phyloP scores from a whole-genome alignment of 2,113 vertebrate genomes.

The Jaculus jaculus region DNA sequence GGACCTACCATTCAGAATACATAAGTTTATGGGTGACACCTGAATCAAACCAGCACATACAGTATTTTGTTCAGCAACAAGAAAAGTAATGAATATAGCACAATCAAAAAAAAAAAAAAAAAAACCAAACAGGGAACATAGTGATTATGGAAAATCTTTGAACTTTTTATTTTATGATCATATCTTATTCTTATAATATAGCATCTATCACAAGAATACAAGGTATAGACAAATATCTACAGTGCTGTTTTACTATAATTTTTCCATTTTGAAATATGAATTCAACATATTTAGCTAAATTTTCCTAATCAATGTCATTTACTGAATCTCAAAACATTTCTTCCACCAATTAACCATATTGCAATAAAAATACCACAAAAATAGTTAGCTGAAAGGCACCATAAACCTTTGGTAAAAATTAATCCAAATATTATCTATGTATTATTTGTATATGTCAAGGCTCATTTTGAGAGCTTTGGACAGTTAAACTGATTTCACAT shows the following conservation, averaged over 20 bases:
- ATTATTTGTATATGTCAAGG: background rate
- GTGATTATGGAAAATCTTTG: background rate
- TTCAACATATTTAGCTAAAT: background rate
- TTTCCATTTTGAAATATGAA: slow-evolving; percentile 42
- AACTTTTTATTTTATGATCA: background rate
- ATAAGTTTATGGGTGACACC: too few species aligned
- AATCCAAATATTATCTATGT: slow-evolving; percentile 18
- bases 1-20: too few species aligned
- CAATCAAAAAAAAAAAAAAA: too few species aligned
- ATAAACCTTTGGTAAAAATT: background rate
- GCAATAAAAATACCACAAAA: background rate
- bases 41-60: too few species aligned
- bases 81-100: background rate
- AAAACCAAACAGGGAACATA: background rate
- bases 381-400: background rate
- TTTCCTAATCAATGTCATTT: background rate
- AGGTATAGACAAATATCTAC: background rate
- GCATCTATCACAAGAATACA: background rate
- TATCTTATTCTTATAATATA: background rate
- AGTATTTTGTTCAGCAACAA: background rate
- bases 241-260: background rate
- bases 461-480: background rate
- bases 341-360: background rate
- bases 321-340: background rate
- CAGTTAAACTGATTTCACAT: background rate